Conservation (phyloP, 2,797 vertebrate species). For the Peromyscus attwateri region DNA sequence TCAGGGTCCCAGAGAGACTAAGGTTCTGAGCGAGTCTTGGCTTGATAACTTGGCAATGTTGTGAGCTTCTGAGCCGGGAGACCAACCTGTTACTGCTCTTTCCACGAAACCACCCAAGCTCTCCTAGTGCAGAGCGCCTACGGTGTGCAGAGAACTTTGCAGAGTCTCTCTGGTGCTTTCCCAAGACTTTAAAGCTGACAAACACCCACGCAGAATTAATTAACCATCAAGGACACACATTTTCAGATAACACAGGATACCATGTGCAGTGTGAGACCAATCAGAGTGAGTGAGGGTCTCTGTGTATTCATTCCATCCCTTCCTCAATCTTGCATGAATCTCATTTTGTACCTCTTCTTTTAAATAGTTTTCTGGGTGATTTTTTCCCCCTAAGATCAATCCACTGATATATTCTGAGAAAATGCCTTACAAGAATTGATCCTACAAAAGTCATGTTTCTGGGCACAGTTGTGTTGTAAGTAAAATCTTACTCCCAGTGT, state of each 20-base stretch:
- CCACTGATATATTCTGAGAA: neutral
- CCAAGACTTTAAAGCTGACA: neutral
- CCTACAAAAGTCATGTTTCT: neutral
- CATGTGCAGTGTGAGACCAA: neutral
- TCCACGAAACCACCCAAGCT: too few relatives aligned
- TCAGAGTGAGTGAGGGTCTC: neutral
- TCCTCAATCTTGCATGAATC: neutral
- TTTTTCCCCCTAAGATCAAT: neutral
- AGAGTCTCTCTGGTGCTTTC: neutral
- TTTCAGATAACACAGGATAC: neutral
- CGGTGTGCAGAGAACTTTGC: fast-evolving
- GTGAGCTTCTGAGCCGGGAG: neutral
- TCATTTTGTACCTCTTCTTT: neutral
- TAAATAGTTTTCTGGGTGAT: neutral
- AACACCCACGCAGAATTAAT: neutral
- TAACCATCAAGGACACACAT: neutral
- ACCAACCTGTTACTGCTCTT: neutral
- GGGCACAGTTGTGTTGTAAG: neutral
- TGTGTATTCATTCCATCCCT: neutral
- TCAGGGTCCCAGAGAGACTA: neutral
- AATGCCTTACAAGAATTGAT: neutral
- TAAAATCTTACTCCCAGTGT: neutral
- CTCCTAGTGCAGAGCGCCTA: neutral
- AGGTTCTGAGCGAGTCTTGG: neutral
- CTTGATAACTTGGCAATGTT: neutral